Conservation (phyloP, 2,797 vertebrate genomes). For the Bovichtus diacanthus region DNA sequence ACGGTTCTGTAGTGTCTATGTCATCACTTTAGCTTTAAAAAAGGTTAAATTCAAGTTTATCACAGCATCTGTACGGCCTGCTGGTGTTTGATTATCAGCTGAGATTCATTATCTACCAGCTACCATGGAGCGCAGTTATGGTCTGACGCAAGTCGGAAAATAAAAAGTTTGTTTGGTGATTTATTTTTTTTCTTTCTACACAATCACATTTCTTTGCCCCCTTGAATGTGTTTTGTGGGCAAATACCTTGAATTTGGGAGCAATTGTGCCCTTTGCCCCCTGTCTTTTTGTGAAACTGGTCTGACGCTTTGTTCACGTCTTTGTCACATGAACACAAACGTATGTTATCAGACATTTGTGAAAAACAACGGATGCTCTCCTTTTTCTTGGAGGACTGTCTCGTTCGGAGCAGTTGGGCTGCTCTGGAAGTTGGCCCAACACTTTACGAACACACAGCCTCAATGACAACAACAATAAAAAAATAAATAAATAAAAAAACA, state of each 20-base stretch:
- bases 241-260: too few species aligned
- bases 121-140: too few species aligned
- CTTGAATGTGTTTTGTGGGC: too few species aligned
- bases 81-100: neutral
- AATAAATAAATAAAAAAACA: too few species aligned
- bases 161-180: too few species aligned
- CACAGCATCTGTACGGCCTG: neutral
- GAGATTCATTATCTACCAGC: too few species aligned
- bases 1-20: neutral
- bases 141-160: too few species aligned
- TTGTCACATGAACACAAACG: neutral
- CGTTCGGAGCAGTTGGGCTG: neutral
- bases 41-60: neutral
- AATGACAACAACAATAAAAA: neutral
- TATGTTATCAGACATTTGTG: neutral
- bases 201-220: too few species aligned
- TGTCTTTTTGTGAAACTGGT: too few species aligned
- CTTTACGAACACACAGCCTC: neutral
- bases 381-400: neutral
- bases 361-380: neutral
- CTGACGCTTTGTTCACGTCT: neutral
- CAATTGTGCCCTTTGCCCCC: too few species aligned
- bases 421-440: neutral
- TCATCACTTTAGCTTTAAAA: neutral
- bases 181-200: too few species aligned